Base-by-base conservation (phyloP, 2,888 invertebrate genomes). In the Polyploca ridens region DNA sequence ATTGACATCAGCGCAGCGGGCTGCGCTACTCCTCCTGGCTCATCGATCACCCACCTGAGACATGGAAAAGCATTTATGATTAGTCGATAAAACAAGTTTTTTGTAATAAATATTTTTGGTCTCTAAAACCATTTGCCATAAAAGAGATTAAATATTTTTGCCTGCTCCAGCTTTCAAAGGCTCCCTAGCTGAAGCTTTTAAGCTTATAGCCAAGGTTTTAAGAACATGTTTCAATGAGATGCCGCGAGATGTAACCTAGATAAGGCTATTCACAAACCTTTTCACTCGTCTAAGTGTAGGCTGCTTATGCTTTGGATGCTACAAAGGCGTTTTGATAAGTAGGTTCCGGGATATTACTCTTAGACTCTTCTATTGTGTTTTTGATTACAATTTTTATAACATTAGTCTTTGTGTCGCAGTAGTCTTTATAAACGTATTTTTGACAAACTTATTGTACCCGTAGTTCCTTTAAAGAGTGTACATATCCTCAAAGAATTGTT, bases 161-260 rank as follows among this genome's bases (percentile, higher is more conserved):
- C 46, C 46, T 10, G 5, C 13, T 7, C 54, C 1, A 54, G 54
- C 54, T 61, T 61, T 61, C 61, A 61, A 61, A 61, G 61, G 61
- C 61, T 61, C 19, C n/a, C 1, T 19, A 27, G n/a, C 41, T 7
- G 14, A 63, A 63, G 75, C 71, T 76, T 76, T 76, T 77, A 73
- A 66, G 70, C 61, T 63, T 65, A 73, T 66, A 62, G 33, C 49
- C 57, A 49, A 46, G 72, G 69, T 74, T 74, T 73, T 71, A 71
- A 75, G 73, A 76, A 72, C 72, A 65, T 69, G 71, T 76, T 72
- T 82, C 79, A 84, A 83, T 81, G 75, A 79, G 64, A 66, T 68
- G 73, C 70, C 67, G 75, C 66, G 80, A 87, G 85, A 84, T 86
- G 84, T 80, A 87, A 82, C 88, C 86, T 77, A 87, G 86, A 87